A percentile compares a stretch with the other conserved stretches of the same genome.
phyloP scores from a whole-genome alignment of 2,888 invertebrate species.

The Pseudoips prasinana region DNA sequence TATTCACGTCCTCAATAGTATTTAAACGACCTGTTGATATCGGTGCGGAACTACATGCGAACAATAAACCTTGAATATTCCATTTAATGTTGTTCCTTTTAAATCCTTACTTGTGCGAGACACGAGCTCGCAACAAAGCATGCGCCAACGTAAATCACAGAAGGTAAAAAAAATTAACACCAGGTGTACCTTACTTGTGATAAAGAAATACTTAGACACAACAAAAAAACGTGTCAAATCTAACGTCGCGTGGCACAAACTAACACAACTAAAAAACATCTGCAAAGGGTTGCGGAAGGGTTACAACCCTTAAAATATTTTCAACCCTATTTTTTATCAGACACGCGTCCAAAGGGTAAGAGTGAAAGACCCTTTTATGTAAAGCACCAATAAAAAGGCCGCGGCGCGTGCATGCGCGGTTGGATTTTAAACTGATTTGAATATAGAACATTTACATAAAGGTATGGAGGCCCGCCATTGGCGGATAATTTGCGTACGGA shows the following conservation, averaged over 20 bases:
- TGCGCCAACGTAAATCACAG: conserved; percentile 26
- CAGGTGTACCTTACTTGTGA: conserved; percentile 28
- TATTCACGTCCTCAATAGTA: too few species aligned
- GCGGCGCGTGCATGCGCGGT: conserved; percentile 76
- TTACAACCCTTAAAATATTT: conserved; percentile 41
- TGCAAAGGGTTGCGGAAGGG: conserved; percentile 76
- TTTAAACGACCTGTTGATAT: too few species aligned
- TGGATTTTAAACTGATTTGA: conserved; percentile 80
- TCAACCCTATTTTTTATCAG: conserved; percentile 44
- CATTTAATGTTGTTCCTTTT: not conserved
- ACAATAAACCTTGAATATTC: too few species aligned
- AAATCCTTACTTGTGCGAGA: conserved; percentile 7
- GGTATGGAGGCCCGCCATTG: conserved; percentile 54
- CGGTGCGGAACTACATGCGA: too few species aligned
- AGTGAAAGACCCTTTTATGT: conserved; percentile 58
- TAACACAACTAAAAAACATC: conserved; percentile 63
- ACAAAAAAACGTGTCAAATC: conserved; percentile 51
- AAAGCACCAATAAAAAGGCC: conserved; percentile 73
- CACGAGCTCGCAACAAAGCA: conserved; percentile 14
- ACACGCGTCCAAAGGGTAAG: conserved; percentile 32
- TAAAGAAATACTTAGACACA: conserved; percentile 14
- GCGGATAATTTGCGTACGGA: conserved; percentile 57
- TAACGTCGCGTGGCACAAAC: conserved; percentile 57
- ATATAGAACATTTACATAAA: conserved; percentile 76
- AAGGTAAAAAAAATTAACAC: conserved; percentile 15